A percentile compares a stretch with the other conserved stretches of the same genome.
phyloP scores from a whole-genome alignment of 2,797 vertebrate species.

The Pangasius larnaudii region DNA sequence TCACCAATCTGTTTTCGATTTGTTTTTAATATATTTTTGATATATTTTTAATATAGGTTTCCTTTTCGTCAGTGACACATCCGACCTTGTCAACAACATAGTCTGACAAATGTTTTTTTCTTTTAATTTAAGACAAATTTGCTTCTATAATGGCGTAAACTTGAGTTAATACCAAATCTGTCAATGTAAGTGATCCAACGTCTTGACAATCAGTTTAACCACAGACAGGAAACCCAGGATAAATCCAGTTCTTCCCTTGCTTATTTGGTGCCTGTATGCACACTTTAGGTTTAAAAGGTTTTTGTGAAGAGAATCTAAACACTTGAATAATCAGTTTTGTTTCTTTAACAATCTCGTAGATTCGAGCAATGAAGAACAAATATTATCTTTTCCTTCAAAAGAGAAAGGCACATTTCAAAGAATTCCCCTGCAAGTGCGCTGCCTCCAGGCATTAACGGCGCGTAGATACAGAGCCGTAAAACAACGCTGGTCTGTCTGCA shows the following conservation, averaged over 20 bases:
- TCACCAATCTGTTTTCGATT: conserved; percentile 43
- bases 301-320: neutral
- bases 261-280: neutral
- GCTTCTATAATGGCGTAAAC: neutral
- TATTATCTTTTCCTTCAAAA: conserved; percentile 13
- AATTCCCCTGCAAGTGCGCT: neutral
- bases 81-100: neutral
- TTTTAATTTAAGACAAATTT: neutral
- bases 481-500: conserved; percentile 12
- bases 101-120: neutral
- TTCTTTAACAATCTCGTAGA: neutral
- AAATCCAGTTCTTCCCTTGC: neutral
- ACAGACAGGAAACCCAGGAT: neutral
- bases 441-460: neutral
- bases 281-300: neutral
- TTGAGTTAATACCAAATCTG: conserved; percentile 1
- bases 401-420: neutral
- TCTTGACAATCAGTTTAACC: neutral
- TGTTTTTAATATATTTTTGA: conserved; percentile 42
- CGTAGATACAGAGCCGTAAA: neutral
- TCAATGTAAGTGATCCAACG: neutral
- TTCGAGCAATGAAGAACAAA: conserved; percentile 10
- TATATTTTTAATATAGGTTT: conserved; percentile 3
- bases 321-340: neutral
- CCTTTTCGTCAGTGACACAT: neutral